A percentile compares a stretch with the other conserved stretches of the same genome.
Evolutionary conservation across 2,888 invertebrate genomes (phyloP).

Genomic region (Pachymerium ferrugineum): DNA sequence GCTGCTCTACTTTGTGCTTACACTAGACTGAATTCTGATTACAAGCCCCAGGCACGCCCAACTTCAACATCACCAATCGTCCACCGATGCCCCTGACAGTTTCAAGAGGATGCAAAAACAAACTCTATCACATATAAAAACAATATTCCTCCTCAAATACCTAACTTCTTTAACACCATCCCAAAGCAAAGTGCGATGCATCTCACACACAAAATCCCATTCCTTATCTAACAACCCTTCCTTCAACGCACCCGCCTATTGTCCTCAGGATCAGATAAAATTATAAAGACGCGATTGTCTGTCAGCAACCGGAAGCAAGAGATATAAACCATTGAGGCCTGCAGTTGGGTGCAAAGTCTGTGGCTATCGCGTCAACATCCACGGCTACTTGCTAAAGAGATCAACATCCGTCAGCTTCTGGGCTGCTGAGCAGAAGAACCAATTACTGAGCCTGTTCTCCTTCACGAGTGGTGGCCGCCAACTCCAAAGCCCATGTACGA

Average conservation of each 20-base stretch:
- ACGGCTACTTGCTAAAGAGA: constrained; percentile 1
- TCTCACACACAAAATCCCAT: background rate
- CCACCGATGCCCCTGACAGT: background rate
- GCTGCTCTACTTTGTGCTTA: constrained; percentile 22
- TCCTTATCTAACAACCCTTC: background rate
- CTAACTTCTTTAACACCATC: background rate
- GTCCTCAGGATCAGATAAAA: background rate
- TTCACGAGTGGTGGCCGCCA: constrained; percentile 25
- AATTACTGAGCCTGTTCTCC: constrained; percentile 28
- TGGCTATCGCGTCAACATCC: constrained; percentile 23
- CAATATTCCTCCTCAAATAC: background rate
- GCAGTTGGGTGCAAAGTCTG: constrained; percentile 18
- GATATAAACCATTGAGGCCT: constrained; percentile 10
- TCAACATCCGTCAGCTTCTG: constrained; percentile 32
- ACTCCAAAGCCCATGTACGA: constrained; percentile 27
- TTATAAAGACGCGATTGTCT: background rate
- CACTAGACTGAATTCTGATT: constrained; percentile 25
- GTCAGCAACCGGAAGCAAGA: background rate
- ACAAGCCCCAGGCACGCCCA: constrained; percentile 1
- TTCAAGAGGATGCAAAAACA: background rate
- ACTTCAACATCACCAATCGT: constrained; percentile 16
- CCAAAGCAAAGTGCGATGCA: background rate
- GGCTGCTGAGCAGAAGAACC: constrained; percentile 33
- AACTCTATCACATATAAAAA: background rate
- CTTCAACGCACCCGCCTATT: too few relatives aligned